Evolutionary conservation across 2,888 invertebrate species (phyloP), one percentile per base, ranked within the genome.

Genomic region (Xestia xanthographa): DNA sequence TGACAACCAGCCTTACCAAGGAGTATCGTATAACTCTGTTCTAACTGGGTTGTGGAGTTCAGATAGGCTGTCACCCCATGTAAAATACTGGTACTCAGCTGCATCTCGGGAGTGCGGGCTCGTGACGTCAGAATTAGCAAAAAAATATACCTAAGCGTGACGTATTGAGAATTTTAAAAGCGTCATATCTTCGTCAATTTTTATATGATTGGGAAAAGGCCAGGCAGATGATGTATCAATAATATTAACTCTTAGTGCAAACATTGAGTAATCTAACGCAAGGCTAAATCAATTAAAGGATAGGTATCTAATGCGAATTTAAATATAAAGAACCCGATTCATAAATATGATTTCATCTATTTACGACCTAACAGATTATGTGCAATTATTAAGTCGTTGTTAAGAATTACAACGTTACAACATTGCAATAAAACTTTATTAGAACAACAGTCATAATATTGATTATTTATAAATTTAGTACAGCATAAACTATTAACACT

Each of bases 401-500:
- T 80, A 48, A 50, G 74, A 74, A 77, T 74, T 72, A 72, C 12
- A 41, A 22, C 70, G 53, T 6, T 63, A 34, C 38, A 43, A 17
- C 34, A 41, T 63, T 48, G 70, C 65, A 68, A 73, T 81, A 66
- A 76, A 81, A 68, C 45, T 71, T 60, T 14, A 68, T 71, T 67
- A 63, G 12, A 69, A 69, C n/a, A 50, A 29, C 68, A 43, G 22
- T 65, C 12, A 22, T 53, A 60, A 66, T 53, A 66, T 34, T 5
- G 5, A 5, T 22, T 38, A 34, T 53, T 58, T 53, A 38, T 34
- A 2, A 2, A 34, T 34, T 34, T 34, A 34, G 34, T 34, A 34
- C 34, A 34, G 34, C 34, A 34, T 34, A 34, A 34, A 34, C 34
- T 34, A 34, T 34, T 34, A 34, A 34, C 34, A 34, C 34, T 34